Conservation (phyloP, 1,140 invertebrate genomes). For the Araneus ventricosus region DNA sequence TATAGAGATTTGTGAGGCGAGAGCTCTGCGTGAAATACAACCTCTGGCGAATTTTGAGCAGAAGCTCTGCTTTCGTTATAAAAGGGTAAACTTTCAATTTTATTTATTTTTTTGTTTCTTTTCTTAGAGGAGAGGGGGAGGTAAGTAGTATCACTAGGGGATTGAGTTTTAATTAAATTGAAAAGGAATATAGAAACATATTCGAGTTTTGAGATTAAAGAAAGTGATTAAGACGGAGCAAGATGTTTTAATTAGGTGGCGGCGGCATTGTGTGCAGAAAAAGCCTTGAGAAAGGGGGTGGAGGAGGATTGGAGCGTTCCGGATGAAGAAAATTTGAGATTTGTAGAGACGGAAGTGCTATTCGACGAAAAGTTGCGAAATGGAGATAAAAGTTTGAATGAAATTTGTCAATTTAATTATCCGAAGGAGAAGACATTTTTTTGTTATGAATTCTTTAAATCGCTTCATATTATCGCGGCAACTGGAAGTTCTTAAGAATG, state of each 20-base stretch:
- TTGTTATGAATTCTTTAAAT: background rate
- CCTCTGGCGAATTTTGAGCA: slow-evolving; percentile 40
- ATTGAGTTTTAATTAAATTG: slow-evolving; percentile 73
- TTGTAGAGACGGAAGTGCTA: background rate
- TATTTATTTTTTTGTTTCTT: background rate
- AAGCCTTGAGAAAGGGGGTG: background rate
- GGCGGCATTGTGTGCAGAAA: background rate
- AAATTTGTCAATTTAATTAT: slow-evolving; percentile 23
- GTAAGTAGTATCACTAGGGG: slow-evolving; percentile 17
- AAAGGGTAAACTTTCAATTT: no score
- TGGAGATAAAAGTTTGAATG: slow-evolving; percentile 6
- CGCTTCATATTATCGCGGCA: background rate
- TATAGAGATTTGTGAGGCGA: slow-evolving; percentile 65
- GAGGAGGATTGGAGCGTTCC: background rate
- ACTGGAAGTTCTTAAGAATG: background rate
- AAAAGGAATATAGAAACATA: slow-evolving; percentile 70
- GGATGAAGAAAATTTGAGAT: slow-evolving; percentile 9
- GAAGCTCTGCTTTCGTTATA: background rate
- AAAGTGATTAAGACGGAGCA: slow-evolving; percentile 55
- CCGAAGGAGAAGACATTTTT: background rate
- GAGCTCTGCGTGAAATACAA: slow-evolving; percentile 32
- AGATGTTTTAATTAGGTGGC: slow-evolving; percentile 64
- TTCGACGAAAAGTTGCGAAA: background rate
- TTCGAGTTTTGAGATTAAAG: slow-evolving; percentile 52
- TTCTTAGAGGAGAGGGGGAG: background rate